Conservation (phyloP, 2,113 vertebrate species). For the Ophthalmolycus amberensis region DNA sequence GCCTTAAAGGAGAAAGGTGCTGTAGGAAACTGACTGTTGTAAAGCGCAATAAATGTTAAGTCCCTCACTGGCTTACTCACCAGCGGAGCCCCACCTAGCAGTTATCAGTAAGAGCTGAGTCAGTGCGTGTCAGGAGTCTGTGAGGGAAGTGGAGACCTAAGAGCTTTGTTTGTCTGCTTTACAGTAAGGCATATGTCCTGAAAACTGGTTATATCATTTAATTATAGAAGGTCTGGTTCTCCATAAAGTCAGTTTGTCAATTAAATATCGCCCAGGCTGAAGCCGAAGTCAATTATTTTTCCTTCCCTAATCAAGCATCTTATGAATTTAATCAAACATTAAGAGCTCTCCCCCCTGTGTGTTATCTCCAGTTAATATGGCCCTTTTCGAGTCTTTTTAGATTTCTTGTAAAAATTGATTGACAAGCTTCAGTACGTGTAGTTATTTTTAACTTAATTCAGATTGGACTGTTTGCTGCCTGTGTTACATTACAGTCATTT, state of each 20-base stretch:
- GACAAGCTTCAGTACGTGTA: neutral
- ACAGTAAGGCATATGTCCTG: conserved; percentile 23
- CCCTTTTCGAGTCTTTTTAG: neutral
- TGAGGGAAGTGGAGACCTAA: conserved; percentile 10
- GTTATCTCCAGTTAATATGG: neutral
- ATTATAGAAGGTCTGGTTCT: neutral
- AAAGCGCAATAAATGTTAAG: conserved; percentile 18
- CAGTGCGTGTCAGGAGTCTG: conserved; percentile 22
- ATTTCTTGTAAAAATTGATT: conserved; percentile 20
- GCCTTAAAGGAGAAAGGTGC: conserved; percentile 12
- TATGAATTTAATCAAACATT: conserved; percentile 13
- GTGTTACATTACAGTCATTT: too few species aligned
- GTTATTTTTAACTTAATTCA: neutral
- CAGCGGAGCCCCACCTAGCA: conserved; percentile 17
- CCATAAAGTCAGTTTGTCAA: neutral
- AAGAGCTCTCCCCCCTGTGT: neutral
- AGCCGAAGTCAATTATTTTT: neutral
- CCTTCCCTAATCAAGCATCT: neutral
- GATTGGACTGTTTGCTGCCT: conserved; percentile 5
- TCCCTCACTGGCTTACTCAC: conserved; percentile 20
- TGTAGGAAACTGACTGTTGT: conserved; percentile 17
- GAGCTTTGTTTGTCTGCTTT: conserved; percentile 47
- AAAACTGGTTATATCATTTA: neutral
- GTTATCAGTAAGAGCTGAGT: conserved; percentile 44
- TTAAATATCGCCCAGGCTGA: neutral